These are phyloP conservation scores for Ataeniobius toweri DNA, from an alignment of 2,797 vertebrate genomes.

Conservation along the genomic window DNA sequence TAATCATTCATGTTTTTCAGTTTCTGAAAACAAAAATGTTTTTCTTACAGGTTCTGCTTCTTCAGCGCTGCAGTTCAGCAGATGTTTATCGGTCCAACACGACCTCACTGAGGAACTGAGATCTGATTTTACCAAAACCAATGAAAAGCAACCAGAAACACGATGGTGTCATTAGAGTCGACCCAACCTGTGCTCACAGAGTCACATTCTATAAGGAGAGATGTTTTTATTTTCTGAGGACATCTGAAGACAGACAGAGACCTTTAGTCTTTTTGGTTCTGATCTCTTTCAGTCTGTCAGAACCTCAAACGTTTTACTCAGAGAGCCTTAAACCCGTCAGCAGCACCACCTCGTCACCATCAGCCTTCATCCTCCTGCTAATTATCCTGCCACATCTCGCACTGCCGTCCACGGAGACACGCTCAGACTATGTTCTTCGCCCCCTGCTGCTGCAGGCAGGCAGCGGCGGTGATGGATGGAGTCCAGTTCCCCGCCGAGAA, in stretches of 20 bases:
- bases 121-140: too few species aligned
- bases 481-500: neutral
- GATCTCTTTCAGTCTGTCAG: neutral
- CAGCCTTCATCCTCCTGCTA: constrained; percentile 7
- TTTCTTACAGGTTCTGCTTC: too few species aligned
- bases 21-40: neutral
- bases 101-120: too few species aligned
- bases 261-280: neutral
- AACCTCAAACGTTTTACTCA: neutral
- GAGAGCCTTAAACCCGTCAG: neutral
- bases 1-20: neutral
- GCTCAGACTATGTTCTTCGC: neutral
- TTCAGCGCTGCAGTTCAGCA: neutral
- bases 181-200: too few species aligned
- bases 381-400: neutral
- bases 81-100: too few species aligned
- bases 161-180: too few species aligned
- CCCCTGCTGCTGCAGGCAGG: neutral
- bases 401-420: neutral
- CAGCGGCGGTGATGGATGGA: constrained; percentile 4
- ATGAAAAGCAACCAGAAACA: too few species aligned
- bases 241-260: too few species aligned
- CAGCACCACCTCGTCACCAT: neutral
- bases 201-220: neutral
- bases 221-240: too few species aligned